Evolutionary conservation across 2,888 invertebrate genomes (phyloP), one percentile per base, ranked within the genome.

Genomic region (Crematogaster levior): DNA sequence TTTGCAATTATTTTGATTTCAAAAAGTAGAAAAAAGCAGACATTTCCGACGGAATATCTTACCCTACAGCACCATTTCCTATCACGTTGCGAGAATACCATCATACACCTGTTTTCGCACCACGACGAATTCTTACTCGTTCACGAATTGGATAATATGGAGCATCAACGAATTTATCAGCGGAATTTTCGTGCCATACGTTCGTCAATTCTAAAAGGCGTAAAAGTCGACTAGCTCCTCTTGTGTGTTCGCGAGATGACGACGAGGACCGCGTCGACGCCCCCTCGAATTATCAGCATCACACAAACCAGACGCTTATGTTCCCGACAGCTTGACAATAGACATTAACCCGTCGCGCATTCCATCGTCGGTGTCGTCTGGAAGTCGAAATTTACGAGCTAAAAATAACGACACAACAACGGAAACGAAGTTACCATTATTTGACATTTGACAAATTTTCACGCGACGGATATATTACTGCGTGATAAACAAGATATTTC

Each of bases 271-370:
- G 40, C 46, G 63, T 85, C 75, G 72, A 87, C 87, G 87, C 88
- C 88, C 84, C 86, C 65, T 79, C 24, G 27, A 53, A 81, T 88
- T 88, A 88, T 88, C 88, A 60, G 63, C 60, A 30, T 86, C 82
- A 84, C 68, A 70, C 83, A 82, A 85, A 75, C 24, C 88, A 88
- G 86, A 88, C 84, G 85, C 70, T 24, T 51, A 10, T 27, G 40
- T 40, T 66, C 40, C 10, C 30, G 56, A 27, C 77, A 40, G 30
- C 40, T 24, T 24, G 70, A 56, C 56, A 43, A 46, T 43, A 24
- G 77, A 77, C 68, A 77, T 77, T 77, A 77, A 30, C 53, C 53
- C 77, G 68, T 68, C 18, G 66, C 43, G 27, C 53, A 43, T 66
- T 68, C 68, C 68, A 43, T 30, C 43, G 66, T 15, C 66, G 65